phyloP scores from a whole-genome alignment of 2,888 invertebrate species.

The Andrena flavipes region DNA sequence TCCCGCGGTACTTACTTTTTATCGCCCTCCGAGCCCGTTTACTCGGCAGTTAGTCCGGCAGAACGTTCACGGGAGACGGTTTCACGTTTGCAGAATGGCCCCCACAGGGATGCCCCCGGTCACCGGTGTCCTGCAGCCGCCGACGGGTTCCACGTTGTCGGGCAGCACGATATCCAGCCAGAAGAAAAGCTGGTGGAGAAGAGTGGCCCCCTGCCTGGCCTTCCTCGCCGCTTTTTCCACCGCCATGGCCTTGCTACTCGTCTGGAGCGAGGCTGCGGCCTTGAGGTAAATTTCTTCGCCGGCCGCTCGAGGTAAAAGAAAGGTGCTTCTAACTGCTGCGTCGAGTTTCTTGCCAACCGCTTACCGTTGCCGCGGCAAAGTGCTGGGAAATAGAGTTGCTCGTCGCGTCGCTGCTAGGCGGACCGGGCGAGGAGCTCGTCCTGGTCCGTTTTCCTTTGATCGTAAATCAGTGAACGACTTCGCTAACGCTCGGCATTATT shows the following conservation, averaged over 20 bases:
- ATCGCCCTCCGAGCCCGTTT: neutral
- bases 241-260: constrained; percentile 91
- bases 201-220: constrained; percentile 89
- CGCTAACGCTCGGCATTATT: no score
- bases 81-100: constrained; percentile 72
- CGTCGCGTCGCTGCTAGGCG: neutral
- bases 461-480: no score
- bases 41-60: neutral
- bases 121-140: constrained; percentile 51
- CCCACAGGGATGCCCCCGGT: constrained; percentile 67
- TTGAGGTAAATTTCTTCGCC: constrained; percentile 86
- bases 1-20: neutral
- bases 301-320: neutral
- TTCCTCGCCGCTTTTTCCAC: constrained; percentile 93
- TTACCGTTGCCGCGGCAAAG: neutral
- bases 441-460: neutral
- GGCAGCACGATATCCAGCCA: constrained; percentile 61
- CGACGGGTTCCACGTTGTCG: constrained; percentile 65
- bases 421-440: neutral
- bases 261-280: constrained; percentile 91
- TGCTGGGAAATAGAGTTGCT: neutral
- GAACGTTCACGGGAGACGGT: neutral
- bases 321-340: neutral
- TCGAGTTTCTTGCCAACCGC: neutral
- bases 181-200: constrained; percentile 82